A percentile compares a stretch with the other conserved stretches of the same genome.
phyloP scores from a whole-genome alignment of 2,113 vertebrate genomes.

The Pseudorectes ferrugineus region DNA sequence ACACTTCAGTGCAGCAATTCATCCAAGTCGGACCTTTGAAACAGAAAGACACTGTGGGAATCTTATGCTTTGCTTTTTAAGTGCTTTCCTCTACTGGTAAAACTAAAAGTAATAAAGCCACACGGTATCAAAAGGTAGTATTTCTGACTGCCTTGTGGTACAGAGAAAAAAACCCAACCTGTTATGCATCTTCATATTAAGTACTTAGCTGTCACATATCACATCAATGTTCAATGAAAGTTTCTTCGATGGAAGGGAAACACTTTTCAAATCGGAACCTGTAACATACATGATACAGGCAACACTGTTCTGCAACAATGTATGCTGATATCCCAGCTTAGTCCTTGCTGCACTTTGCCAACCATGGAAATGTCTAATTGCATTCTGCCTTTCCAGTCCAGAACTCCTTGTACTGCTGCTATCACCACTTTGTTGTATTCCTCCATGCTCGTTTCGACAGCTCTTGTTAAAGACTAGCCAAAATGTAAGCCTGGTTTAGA shows the following conservation, averaged over 20 bases:
- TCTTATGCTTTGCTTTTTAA: neutral
- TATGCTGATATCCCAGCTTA: neutral
- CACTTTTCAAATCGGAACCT: neutral
- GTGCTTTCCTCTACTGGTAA: neutral
- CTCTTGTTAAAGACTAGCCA: neutral
- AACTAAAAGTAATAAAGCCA: constrained; percentile 2
- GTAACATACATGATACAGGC: neutral
- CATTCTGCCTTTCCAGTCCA: neutral
- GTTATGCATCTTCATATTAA: neutral
- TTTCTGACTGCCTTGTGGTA: neutral
- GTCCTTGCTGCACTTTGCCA: neutral
- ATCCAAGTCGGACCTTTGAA: neutral
- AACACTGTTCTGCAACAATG: neutral
- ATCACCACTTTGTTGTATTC: neutral
- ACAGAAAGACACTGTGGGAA: neutral
- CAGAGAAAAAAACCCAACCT: neutral
- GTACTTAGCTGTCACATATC: neutral
- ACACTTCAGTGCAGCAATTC: constrained; percentile 11
- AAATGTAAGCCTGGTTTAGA: neutral
- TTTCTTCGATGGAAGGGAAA: neutral
- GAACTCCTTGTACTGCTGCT: neutral
- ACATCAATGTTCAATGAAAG: neutral
- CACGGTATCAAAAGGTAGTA: neutral
- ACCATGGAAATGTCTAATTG: neutral
- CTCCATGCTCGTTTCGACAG: neutral